Evolutionary conservation across 1,140 invertebrate species (phyloP).

Genomic region (Drosophila rufa): DNA sequence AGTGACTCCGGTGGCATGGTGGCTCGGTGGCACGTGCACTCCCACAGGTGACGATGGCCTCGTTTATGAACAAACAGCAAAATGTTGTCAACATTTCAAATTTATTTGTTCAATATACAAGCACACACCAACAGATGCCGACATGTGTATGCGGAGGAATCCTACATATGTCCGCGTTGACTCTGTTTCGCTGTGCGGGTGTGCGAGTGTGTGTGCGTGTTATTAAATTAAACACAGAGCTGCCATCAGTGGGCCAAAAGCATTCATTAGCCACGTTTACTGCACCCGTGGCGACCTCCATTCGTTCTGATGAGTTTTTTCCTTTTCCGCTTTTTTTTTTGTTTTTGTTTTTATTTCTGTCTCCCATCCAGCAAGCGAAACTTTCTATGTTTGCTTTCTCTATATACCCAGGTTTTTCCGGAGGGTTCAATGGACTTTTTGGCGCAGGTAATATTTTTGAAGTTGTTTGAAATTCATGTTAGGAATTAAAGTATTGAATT

Average conservation of each 20-base stretch:
- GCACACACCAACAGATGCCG: slow-evolving; percentile 40
- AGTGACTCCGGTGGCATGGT: slow-evolving; percentile 1
- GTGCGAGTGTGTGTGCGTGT: slow-evolving; percentile 63
- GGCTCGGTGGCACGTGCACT: slow-evolving; percentile 55
- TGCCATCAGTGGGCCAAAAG: slow-evolving; percentile 80
- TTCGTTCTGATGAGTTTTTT: slow-evolving; percentile 80
- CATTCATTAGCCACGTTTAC: slow-evolving; percentile 84
- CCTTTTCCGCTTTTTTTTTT: slow-evolving; percentile 31
- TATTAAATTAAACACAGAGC: slow-evolving; percentile 84
- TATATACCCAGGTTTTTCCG: slow-evolving; percentile 19
- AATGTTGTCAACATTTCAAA: slow-evolving; percentile 84
- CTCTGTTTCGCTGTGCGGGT: slow-evolving; percentile 8
- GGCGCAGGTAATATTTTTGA: not conserved
- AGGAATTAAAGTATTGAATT: not conserved
- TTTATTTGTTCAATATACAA: slow-evolving; percentile 83
- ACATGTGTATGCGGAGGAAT: slow-evolving; percentile 49
- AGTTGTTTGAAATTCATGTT: not conserved
- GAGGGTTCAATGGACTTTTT: not conserved
- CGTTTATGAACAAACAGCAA: slow-evolving; percentile 83
- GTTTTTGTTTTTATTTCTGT: slow-evolving; percentile 32
- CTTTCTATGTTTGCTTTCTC: slow-evolving; percentile 63
- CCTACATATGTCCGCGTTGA: slow-evolving; percentile 59
- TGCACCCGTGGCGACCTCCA: slow-evolving; percentile 82
- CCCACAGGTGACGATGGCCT: slow-evolving; percentile 83
- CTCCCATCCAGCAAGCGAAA: slow-evolving; percentile 55